Conservation (phyloP, 2,113 vertebrate species). For the Sitta europaea region DNA sequence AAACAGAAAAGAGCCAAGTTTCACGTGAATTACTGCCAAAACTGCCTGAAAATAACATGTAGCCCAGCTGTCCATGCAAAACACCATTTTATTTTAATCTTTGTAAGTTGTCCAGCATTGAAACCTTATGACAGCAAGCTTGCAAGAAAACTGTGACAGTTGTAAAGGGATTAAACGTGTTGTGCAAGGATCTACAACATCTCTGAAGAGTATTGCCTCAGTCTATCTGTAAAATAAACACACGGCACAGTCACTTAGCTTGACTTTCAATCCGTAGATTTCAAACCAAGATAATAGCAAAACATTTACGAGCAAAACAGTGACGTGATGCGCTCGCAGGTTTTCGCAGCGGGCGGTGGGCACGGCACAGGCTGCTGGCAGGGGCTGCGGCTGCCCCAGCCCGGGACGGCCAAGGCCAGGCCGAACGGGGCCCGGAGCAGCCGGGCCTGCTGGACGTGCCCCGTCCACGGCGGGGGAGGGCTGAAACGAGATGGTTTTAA, state of each 20-base stretch:
- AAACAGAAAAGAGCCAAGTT: neutral
- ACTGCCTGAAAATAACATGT: neutral
- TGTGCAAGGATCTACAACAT: neutral
- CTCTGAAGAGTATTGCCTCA: neutral
- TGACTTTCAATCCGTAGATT: neutral
- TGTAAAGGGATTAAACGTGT: neutral
- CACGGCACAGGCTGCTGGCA: too few species aligned
- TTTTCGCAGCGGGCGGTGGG: too few species aligned
- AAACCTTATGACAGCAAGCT: neutral
- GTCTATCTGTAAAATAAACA: neutral
- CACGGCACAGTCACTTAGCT: neutral
- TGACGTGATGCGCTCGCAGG: neutral
- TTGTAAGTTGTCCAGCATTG: neutral
- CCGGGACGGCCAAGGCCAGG: too few species aligned
- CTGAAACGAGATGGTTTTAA: neutral
- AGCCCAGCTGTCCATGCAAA: neutral
- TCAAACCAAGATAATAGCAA: neutral
- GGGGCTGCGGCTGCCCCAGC: rapidly evolving
- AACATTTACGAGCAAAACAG: neutral
- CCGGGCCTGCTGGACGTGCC: neutral
- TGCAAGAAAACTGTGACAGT: neutral
- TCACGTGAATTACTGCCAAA: neutral
- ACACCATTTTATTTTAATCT: neutral
- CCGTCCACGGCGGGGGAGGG: neutral
- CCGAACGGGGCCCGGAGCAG: neutral